A percentile compares a stretch with the other conserved stretches of the same genome.
phyloP scores from a whole-genome alignment of 2,888 invertebrate genomes.

The Boloria selene region DNA sequence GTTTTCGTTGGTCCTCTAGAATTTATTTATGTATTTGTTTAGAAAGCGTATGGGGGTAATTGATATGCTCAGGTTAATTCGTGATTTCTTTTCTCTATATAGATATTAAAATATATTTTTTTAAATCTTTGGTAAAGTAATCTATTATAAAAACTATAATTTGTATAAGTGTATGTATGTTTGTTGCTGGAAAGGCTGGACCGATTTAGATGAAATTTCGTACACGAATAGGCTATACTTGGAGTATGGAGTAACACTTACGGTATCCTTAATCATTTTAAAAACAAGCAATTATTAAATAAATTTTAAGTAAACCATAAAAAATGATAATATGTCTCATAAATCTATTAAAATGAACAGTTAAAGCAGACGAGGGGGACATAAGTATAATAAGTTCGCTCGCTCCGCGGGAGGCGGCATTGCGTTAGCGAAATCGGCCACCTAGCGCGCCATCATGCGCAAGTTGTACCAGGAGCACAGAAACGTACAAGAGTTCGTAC shows the following conservation, averaged over 20 bases:
- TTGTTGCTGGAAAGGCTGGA: too few species aligned
- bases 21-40: neutral
- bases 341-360: slow-evolving; percentile 3
- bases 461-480: slow-evolving; percentile 63
- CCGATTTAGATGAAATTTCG: too few species aligned
- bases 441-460: slow-evolving; percentile 59
- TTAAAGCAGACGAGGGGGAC: slow-evolving; percentile 1
- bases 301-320: neutral
- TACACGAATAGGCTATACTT: too few species aligned
- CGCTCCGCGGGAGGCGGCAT: slow-evolving; percentile 17
- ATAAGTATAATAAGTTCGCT: neutral
- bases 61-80: too few species aligned
- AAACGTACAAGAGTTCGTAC: slow-evolving; percentile 41
- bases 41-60: too few species aligned
- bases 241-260: too few species aligned
- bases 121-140: too few species aligned
- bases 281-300: neutral
- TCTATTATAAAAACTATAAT: too few species aligned
- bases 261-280: too few species aligned
- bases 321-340: neutral
- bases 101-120: too few species aligned
- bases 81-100: too few species aligned
- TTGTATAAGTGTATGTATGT: too few species aligned
- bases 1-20: neutral
- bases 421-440: slow-evolving; percentile 21